Percentiles rank a stretch among this genome's conserved stretches.
phyloP scores from a whole-genome alignment of 2,888 invertebrate species.

The Ectropis crepuscularia region DNA sequence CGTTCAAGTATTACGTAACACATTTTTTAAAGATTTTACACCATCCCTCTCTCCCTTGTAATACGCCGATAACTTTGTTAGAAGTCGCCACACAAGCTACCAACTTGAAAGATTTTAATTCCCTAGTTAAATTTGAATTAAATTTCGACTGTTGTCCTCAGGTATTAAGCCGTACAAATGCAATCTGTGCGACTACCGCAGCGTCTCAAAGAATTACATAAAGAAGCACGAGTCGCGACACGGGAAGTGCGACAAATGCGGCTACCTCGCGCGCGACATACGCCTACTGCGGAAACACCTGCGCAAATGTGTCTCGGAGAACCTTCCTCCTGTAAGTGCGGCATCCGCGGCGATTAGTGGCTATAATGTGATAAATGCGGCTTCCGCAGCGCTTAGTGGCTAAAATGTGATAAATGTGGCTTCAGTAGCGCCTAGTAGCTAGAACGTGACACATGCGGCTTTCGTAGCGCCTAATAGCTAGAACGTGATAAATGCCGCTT shows the following conservation, averaged over 20 bases:
- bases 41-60: too few relatives aligned
- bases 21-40: too few relatives aligned
- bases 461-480: slow-evolving; percentile 73
- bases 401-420: too few relatives aligned
- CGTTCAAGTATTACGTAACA: too few relatives aligned
- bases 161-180: slow-evolving; percentile 74
- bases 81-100: too few relatives aligned
- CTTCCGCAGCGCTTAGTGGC: too few relatives aligned
- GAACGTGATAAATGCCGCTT: slow-evolving; percentile 57
- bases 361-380: too few relatives aligned
- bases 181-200: slow-evolving; percentile 61
- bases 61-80: too few relatives aligned
- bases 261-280: slow-evolving; percentile 58
- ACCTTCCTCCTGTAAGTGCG: background rate
- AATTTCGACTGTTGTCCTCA: slow-evolving; percentile 29
- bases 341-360: background rate
- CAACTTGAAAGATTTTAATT: too few relatives aligned
- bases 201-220: slow-evolving; percentile 70
- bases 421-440: too few relatives aligned
- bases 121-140: background rate
- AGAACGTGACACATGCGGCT: too few relatives aligned
- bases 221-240: slow-evolving; percentile 70
- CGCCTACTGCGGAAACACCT: slow-evolving; percentile 51
- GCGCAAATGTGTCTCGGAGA: slow-evolving; percentile 21
- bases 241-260: slow-evolving; percentile 56